Evolutionary conservation across 1,140 invertebrate genomes (phyloP), one percentile per base, ranked within the genome.

Genomic region (Ceratosolen solmsi): DNA sequence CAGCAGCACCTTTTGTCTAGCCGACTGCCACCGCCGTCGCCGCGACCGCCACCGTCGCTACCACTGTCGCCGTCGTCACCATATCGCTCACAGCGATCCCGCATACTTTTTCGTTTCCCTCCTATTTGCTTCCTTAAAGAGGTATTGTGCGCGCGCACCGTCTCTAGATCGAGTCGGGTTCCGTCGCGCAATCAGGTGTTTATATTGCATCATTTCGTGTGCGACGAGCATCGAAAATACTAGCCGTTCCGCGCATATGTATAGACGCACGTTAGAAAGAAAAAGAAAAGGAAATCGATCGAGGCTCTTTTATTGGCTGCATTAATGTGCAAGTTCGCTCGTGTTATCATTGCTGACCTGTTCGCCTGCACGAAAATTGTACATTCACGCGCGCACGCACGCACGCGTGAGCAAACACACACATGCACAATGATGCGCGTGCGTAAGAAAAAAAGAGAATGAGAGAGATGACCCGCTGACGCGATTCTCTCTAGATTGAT

Each of bases 151-250:
- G 33, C 33, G 30, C 13, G 20, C 33, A 68, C 9, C 63, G 2
- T 4, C 13, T 68, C 30, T 38, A 38, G 63, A 33, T 54, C 77
- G 46, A 54, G 60, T 27, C 27, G 11, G 7, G 65, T 60, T 25
- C 17, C 9, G 7, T 70, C 72, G 60, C 60, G 87, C 86, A 89
- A 90, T 89, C 87, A 85, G 86, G 84, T 88, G 86, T 87, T 88
- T 85, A 36, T 74, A 83, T 89, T 89, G 84, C 87, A 86, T 89
- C 88, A 89, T 58, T 54, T 73, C 79, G 60, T 30, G 80, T 75
- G 79, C n/a, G 41, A 71, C 70, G 70, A 71, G 70, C 70, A 70
- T 70, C 70, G 70, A 7, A 51, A 49, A 72, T 51, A 72, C 25
- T 49, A 20, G 25, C 46, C 2, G 11, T n/a, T n/a, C 7, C 13